Evolutionary conservation across 2,888 invertebrate species (phyloP).

Genomic region (Ophioninae sp.): DNA sequence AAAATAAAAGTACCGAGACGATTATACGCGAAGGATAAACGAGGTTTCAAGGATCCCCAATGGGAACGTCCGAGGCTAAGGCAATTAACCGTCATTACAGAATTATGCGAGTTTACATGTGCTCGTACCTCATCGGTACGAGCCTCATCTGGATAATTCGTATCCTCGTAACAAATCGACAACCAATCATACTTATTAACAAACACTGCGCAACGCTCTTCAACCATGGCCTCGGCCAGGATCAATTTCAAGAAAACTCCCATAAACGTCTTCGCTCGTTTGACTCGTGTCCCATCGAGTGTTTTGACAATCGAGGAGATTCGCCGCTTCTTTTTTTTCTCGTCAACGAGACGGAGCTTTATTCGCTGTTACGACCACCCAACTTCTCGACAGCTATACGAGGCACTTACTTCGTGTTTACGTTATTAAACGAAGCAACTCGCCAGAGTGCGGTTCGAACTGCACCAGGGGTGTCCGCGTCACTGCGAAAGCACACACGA

Average conservation of each 20-base stretch:
- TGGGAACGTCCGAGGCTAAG: conserved; percentile 34
- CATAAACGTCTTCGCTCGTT: not conserved
- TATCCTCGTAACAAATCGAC: conserved; percentile 35
- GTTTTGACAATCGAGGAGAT: not conserved
- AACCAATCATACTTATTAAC: not conserved
- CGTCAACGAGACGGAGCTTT: conserved; percentile 56
- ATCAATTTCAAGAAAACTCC: not conserved
- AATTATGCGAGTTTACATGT: conserved; percentile 23
- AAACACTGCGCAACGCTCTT: not conserved
- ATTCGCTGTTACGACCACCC: conserved; percentile 64
- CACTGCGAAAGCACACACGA: conserved; percentile 37
- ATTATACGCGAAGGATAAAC: conserved; percentile 50
- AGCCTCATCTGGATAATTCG: conserved; percentile 24
- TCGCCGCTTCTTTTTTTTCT: not conserved
- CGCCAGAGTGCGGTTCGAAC: conserved; percentile 31
- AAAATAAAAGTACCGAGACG: conserved; percentile 13
- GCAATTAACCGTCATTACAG: conserved; percentile 48
- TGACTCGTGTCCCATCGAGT: not conserved
- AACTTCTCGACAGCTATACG: conserved; percentile 67
- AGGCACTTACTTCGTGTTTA: conserved; percentile 71
- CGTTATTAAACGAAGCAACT: conserved; percentile 65
- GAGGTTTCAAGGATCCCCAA: conserved; percentile 48
- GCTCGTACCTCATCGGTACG: not conserved
- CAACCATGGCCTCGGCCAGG: not conserved
- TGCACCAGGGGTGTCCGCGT: conserved; percentile 31